Percentiles rank a stretch among this genome's conserved stretches.
These are phyloP conservation scores for Podotricha telesiphe DNA, from an alignment of 2,888 invertebrate species.

Conservation along the genomic window DNA sequence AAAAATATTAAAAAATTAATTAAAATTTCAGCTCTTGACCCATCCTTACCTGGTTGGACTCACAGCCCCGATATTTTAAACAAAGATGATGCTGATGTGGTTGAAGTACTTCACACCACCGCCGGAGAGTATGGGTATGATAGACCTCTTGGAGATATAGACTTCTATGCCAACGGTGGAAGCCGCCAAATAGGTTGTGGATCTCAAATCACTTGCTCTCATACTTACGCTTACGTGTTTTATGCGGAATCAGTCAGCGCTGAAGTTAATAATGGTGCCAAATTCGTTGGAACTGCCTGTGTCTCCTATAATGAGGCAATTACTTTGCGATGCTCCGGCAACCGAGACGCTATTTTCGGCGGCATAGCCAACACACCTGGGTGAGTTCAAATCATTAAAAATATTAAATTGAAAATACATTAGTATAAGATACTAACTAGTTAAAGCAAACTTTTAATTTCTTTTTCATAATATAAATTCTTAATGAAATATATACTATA, in stretches of 20 bases:
- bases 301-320: conserved; percentile 58
- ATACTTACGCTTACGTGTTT: conserved; percentile 59
- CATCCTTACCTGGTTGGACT: conserved; percentile 73
- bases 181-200: conserved; percentile 63
- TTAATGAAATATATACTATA: neutral
- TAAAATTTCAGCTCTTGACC: conserved; percentile 66
- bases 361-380: conserved; percentile 56
- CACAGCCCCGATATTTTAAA: conserved; percentile 62
- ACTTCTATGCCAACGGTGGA: conserved; percentile 77
- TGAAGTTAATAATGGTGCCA: conserved; percentile 48
- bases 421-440: too few relatives aligned
- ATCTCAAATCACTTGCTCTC: conserved; percentile 58
- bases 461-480: too few relatives aligned
- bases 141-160: conserved; percentile 65
- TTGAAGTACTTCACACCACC: conserved; percentile 73
- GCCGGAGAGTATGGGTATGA: conserved; percentile 68
- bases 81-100: conserved; percentile 60
- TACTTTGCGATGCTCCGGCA: conserved; percentile 56
- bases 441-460: too few relatives aligned
- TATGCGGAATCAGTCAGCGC: conserved; percentile 67
- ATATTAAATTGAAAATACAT: too few relatives aligned
- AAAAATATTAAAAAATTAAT: neutral
- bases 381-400: conserved; percentile 51
- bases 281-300: conserved; percentile 69
- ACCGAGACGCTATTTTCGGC: conserved; percentile 60